phyloP scores from a whole-genome alignment of 1,140 invertebrate genomes.

The Trachymyrmex cornetzi region DNA sequence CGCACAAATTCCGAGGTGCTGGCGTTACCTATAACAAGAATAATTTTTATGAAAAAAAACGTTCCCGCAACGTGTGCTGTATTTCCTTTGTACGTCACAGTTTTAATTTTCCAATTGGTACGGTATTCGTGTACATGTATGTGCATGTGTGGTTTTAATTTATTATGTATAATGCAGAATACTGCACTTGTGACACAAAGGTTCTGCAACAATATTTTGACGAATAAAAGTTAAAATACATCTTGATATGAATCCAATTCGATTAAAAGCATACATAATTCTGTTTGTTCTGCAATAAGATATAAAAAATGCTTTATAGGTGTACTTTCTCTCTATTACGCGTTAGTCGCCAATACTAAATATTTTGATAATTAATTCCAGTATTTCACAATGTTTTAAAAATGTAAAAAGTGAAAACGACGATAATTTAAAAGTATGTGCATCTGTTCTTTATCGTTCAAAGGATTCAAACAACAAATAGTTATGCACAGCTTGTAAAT shows the following conservation, averaged over 20 bases:
- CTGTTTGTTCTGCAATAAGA: not conserved
- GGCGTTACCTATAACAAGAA: conserved; percentile 81
- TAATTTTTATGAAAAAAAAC: not conserved
- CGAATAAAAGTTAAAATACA: not conserved
- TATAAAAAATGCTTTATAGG: not conserved
- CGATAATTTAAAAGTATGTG: too few relatives aligned
- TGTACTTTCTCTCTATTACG: not conserved
- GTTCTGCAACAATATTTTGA: not conserved
- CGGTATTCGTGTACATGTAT: not conserved
- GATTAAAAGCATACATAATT: not conserved
- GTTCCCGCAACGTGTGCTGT: not conserved
- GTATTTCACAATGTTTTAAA: not conserved
- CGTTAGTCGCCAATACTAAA: not conserved
- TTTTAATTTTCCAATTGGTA: conserved; percentile 2
- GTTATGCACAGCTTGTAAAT: too few relatives aligned
- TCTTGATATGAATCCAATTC: not conserved
- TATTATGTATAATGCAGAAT: not conserved
- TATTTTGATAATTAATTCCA: not conserved
- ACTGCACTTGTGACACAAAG: not conserved
- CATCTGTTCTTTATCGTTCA: too few relatives aligned
- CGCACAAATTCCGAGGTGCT: conserved; percentile 93
- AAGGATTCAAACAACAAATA: too few relatives aligned
- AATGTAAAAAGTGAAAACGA: not conserved
- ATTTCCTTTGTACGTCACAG: not conserved
- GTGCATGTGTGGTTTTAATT: conserved; percentile 3